Conservation (phyloP, 2,113 vertebrate species). For the Mus musculus region GRCm39 chr19:4220501-4221000, state of each 20-base stretch:
- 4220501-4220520: background rate
- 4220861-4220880: constrained; percentile 86
- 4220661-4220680: background rate
- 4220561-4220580: background rate
- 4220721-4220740: background rate
- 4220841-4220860: constrained; percentile 85
- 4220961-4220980: background rate
- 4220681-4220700: background rate
- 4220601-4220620: background rate
- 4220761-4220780: background rate
- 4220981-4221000: constrained; percentile 69
- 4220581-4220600: background rate
- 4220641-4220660: background rate
- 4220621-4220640: background rate
- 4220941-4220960: background rate
- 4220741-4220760: background rate
- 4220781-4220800: background rate
- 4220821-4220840: constrained; percentile 88
- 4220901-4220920: constrained; percentile 54
- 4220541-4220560: background rate
- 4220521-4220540: background rate
- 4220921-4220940: constrained; percentile 30
- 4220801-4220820: background rate
- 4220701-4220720: background rate
- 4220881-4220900: constrained; percentile 77